phyloP scores from a whole-genome alignment of 2,888 invertebrate species.

The Chloromyia formosa region DNA sequence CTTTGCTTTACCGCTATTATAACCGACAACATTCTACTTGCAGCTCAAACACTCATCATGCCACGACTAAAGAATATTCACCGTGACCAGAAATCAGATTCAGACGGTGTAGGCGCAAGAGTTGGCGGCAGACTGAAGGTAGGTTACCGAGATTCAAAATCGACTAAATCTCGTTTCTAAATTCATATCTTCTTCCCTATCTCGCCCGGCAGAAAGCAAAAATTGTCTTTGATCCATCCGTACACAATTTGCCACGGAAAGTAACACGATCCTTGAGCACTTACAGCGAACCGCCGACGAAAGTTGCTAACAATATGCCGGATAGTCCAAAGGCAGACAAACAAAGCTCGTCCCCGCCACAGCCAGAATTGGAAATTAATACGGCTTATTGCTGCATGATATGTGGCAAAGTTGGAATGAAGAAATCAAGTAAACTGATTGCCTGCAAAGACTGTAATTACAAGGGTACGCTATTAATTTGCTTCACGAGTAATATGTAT shows the following conservation, averaged over 20 bases:
- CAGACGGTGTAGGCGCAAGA: constrained; percentile 22
- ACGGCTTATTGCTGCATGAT: constrained; percentile 45
- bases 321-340: background rate
- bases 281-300: background rate
- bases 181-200: no score
- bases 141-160: background rate
- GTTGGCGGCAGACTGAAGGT: constrained; percentile 40
- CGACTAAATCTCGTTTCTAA: background rate
- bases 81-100: background rate
- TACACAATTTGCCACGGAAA: constrained; percentile 74
- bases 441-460: constrained; percentile 45
- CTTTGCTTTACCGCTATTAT: no score
- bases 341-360: background rate
- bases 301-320: background rate
- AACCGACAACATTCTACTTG: no score
- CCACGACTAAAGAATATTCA: constrained; percentile 20
- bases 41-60: constrained; percentile 2
- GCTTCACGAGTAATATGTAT: constrained; percentile 12
- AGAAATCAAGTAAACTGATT: constrained; percentile 39
- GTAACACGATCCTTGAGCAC: constrained; percentile 49
- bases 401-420: constrained; percentile 45
- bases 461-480: constrained; percentile 43
- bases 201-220: constrained; percentile 73
- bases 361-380: background rate
- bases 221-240: constrained; percentile 87